Evolutionary conservation across 2,888 invertebrate genomes (phyloP), one percentile per base, ranked within the genome.

Genomic region (Clepsis dumicolana): DNA sequence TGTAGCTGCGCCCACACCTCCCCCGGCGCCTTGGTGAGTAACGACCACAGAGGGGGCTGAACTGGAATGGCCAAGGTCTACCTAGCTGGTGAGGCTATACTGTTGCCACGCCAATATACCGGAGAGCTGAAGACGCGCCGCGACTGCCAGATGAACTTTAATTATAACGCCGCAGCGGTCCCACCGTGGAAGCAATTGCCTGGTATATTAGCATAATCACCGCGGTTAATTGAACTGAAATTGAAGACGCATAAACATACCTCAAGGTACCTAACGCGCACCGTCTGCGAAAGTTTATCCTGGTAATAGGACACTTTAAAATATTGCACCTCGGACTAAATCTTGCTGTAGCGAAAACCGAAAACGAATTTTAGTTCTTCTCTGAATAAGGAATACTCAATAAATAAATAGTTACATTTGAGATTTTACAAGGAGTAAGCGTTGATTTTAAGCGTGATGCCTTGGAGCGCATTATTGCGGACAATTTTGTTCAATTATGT

Each of bases 91-190:
- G 21, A 12, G 38, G 59, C 66, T 65, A 63, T 59, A 70, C 60
- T 41, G 66, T 63, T 56, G 61, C 50, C 61, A 64, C 74, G 80
- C 79, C 81, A 83, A 84, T 85, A 80, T 82, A 84, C 79, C 78
- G 80, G 81, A 74, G 73, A 75, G 80, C 74, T 73, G 80, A 78
- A 84, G 85, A 86, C 85, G 80, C 80, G 85, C 75, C 79, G 75
- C 77, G 85, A 86, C 84, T 87, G 78, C 77, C 75, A 84, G 85
- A 88, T 86, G 83, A 86, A 86, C 81, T 86, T 87, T 88, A 88
- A 88, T 88, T 87, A 87, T 87, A 59, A 63, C 61, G 66, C 65
- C 78, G 73, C 77, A 75, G 74, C 78, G 80, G 78, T 77, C 77
- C 80, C 84, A 79, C 78, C 81, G 81, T 80, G 78, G 79, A 85